A percentile compares a stretch with the other conserved stretches of the same genome.
Conservation (phyloP, 2,113 vertebrate genomes). For the Myotis brandtii region DNA sequence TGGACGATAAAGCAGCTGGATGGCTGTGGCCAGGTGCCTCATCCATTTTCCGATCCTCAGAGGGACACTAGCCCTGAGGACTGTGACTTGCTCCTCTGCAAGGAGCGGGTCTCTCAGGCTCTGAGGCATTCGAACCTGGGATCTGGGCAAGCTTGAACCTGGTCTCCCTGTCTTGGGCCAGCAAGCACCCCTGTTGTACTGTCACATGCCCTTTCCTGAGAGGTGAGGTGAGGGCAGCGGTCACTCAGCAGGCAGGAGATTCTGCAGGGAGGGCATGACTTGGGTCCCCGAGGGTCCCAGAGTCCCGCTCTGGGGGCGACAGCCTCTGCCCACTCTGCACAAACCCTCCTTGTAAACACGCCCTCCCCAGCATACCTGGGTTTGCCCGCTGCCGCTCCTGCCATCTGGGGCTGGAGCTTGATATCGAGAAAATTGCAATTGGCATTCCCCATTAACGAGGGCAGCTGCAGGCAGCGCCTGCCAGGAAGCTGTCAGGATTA, state of each 20-base stretch:
- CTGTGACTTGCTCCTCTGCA: neutral
- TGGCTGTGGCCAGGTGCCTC: fast-evolving
- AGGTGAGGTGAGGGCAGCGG: fast-evolving
- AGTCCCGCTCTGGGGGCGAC: neutral
- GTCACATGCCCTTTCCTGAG: neutral
- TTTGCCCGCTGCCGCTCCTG: neutral
- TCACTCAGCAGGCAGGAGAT: neutral
- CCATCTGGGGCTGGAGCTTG: conserved; percentile 63
- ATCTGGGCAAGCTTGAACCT: neutral
- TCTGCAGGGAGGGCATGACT: too few relatives aligned
- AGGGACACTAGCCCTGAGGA: neutral
- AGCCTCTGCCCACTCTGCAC: neutral
- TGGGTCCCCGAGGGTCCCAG: neutral
- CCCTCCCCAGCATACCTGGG: conserved; percentile 4
- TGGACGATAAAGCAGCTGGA: neutral
- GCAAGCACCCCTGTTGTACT: fast-evolving
- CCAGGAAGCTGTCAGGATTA: conserved; percentile 71
- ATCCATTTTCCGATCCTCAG: neutral
- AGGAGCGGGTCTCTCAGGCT: too few relatives aligned
- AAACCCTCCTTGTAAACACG: conserved; percentile 13
- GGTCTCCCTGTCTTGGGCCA: neutral
- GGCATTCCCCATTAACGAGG: conserved; percentile 70
- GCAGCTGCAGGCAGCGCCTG: conserved; percentile 52
- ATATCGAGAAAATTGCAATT: conserved; percentile 59
- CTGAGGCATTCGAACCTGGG: neutral